Conservation (phyloP, 2,113 vertebrate species). For the Eclectus roratus region DNA sequence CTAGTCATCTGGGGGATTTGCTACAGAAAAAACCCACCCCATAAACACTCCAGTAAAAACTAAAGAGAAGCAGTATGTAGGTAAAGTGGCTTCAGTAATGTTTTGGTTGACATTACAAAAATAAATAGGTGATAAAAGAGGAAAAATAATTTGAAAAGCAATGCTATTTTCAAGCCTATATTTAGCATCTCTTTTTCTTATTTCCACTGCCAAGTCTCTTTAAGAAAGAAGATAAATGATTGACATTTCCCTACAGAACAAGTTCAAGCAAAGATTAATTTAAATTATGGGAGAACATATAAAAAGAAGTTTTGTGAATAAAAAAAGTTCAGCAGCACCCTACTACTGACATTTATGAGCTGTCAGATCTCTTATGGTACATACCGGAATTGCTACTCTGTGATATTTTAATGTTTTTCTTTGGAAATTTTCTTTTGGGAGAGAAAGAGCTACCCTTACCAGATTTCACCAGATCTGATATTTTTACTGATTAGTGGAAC, state of each 20-base stretch:
- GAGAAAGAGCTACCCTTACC: not conserved
- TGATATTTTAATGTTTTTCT: not conserved
- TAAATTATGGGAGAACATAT: conserved; percentile 15
- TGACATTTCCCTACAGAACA: conserved; percentile 26
- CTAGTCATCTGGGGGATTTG: not conserved
- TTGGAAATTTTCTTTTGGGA: not conserved
- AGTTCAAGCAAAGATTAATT: conserved; percentile 28
- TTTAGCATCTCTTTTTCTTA: not conserved
- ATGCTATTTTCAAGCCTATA: conserved; percentile 23
- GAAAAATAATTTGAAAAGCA: not conserved
- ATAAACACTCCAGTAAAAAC: conserved; percentile 3
- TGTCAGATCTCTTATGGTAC: conserved; percentile 25
- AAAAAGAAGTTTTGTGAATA: conserved; percentile 23
- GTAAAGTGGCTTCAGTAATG: not conserved
- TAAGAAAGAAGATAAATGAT: conserved; percentile 26
- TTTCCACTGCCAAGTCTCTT: not conserved
- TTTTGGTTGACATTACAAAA: conserved; percentile 33
- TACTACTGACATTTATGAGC: conserved; percentile 38
- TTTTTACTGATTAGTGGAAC: not conserved
- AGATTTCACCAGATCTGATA: conserved; percentile 7
- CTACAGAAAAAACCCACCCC: not conserved
- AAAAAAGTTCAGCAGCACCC: conserved; percentile 4
- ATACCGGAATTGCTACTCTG: not conserved
- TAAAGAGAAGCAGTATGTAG: conserved; percentile 7
- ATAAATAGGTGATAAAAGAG: conserved; percentile 33